phyloP scores from a whole-genome alignment of 2,797 vertebrate genomes.

The Bufotes viridis region DNA sequence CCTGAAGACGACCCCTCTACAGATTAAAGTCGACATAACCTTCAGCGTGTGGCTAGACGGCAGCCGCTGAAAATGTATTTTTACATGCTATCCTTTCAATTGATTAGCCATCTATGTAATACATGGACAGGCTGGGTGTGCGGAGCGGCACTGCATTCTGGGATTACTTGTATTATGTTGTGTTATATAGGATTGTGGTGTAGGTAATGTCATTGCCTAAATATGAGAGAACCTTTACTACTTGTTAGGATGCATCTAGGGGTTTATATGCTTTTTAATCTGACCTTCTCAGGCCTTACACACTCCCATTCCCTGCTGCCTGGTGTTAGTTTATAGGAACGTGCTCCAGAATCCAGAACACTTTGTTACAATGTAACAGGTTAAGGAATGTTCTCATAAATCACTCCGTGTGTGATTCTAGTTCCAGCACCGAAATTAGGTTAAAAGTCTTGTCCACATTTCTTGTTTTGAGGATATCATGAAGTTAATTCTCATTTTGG shows the following conservation, averaged over 20 bases:
- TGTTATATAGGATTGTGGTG: neutral
- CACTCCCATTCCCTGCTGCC: neutral
- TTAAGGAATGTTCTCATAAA: conserved; percentile 1
- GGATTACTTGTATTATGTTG: neutral
- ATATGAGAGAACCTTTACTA: too few relatives aligned
- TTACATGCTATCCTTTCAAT: neutral
- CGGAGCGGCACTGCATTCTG: neutral
- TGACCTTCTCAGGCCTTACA: neutral
- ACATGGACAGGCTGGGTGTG: neutral
- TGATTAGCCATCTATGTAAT: neutral
- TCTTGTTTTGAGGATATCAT: neutral
- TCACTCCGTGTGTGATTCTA: neutral
- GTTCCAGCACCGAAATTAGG: neutral
- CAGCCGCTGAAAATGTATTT: neutral
- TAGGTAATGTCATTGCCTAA: too few relatives aligned
- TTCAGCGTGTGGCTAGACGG: too few relatives aligned
- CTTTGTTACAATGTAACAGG: neutral
- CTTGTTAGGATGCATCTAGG: neutral
- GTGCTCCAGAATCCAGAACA: neutral
- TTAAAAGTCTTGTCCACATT: neutral
- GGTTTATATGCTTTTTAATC: neutral
- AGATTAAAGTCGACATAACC: too few relatives aligned
- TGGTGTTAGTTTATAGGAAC: neutral
- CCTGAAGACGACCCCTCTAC: too few relatives aligned
- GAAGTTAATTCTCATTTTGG: neutral